Evolutionary conservation across 2,888 invertebrate species (phyloP).

Genomic region (Xestia ashworthii): DNA sequence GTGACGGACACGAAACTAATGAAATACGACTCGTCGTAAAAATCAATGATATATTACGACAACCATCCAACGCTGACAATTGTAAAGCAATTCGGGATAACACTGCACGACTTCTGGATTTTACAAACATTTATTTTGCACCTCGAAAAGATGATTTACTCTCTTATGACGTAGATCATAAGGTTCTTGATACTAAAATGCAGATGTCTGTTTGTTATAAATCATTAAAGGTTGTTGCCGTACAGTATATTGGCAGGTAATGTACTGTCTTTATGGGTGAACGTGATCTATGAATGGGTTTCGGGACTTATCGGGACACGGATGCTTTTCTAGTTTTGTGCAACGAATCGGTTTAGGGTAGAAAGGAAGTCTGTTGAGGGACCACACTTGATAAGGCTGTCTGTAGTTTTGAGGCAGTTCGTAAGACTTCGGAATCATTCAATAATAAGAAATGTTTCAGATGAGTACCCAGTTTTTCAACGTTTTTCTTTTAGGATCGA

Average conservation of each 20-base stretch:
- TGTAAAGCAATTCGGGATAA: conserved; percentile 80
- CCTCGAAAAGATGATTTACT: conserved; percentile 32
- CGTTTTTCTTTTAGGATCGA: no score
- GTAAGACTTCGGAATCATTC: not conserved
- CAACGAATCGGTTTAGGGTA: conserved; percentile 46
- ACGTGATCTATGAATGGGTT: conserved; percentile 86
- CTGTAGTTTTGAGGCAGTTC: not conserved
- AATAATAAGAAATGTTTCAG: not conserved
- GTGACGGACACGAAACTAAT: conserved; percentile 74
- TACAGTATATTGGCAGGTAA: conserved; percentile 76
- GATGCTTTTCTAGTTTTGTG: conserved; percentile 65
- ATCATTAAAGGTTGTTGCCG: conserved; percentile 70
- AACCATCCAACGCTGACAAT: conserved; percentile 78
- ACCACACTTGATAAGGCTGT: not conserved
- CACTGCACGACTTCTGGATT: conserved; percentile 76
- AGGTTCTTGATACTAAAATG: conserved; percentile 36
- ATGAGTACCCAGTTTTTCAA: not conserved
- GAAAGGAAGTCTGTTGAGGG: not conserved
- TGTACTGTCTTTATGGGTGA: conserved; percentile 74
- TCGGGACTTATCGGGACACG: conserved; percentile 75
- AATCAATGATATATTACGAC: conserved; percentile 83
- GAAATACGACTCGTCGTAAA: conserved; percentile 85
- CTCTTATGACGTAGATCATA: conserved; percentile 45
- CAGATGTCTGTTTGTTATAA: conserved; percentile 50
- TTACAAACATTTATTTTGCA: conserved; percentile 43